A percentile compares a stretch with the other conserved stretches of the same genome.
phyloP scores from a whole-genome alignment of 2,797 vertebrate species.

The Pantherophis vulpinus region DNA sequence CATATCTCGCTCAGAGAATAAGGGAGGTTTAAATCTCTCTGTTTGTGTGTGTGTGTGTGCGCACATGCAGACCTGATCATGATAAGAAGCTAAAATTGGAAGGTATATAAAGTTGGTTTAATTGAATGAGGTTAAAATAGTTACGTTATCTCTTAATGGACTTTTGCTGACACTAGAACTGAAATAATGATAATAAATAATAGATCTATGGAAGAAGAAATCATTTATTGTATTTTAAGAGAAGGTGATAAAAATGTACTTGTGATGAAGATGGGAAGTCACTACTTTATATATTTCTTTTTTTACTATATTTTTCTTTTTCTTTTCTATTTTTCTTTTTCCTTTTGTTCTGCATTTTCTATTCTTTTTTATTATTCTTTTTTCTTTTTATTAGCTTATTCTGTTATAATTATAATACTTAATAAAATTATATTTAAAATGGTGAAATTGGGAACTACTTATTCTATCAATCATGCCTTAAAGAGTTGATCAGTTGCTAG shows the following conservation, averaged over 20 bases:
- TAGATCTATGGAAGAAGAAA: neutral
- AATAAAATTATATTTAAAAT: neutral
- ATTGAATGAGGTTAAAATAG: neutral
- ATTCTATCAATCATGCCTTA: neutral
- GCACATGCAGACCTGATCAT: no score
- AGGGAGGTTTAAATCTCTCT: no score
- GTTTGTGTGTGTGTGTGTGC: no score
- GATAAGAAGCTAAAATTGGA: no score
- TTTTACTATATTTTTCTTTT: neutral
- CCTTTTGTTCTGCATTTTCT: neutral
- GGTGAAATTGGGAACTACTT: neutral
- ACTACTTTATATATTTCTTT: neutral
- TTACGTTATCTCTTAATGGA: neutral
- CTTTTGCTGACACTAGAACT: neutral
- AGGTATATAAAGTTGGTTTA: neutral
- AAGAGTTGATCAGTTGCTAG: neutral
- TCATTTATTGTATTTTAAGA: neutral
- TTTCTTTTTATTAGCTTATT: neutral
- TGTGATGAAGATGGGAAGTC: neutral
- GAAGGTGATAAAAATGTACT: neutral
- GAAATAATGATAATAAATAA: neutral
- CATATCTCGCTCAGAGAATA: no score
- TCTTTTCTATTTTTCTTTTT: neutral
- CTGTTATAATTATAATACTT: neutral
- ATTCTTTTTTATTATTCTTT: neutral